Evolutionary conservation across 1,140 invertebrate species (phyloP).

Genomic region (Cylas formicarius): DNA sequence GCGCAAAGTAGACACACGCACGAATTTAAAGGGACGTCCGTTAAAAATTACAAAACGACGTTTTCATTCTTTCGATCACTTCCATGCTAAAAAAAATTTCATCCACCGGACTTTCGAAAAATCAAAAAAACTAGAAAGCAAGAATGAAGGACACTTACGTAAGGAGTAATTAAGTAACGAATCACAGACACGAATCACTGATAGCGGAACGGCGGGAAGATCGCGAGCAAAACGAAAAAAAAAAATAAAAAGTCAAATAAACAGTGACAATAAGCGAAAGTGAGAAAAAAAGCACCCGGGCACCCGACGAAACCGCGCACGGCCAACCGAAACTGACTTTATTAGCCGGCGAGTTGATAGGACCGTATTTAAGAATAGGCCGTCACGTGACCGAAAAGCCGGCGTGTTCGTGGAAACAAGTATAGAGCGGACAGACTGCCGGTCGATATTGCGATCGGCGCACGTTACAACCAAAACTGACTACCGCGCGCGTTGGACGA

Average conservation of each 20-base stretch:
- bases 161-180: conserved; percentile 7
- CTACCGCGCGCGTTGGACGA: conserved; percentile 10
- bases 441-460: not conserved
- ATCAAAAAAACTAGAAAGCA: no score
- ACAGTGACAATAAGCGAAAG: conserved; percentile 1
- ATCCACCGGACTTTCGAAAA: no score
- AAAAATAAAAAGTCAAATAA: not conserved
- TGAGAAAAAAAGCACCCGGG: not conserved
- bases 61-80: no score
- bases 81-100: no score
- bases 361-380: conserved; percentile 12
- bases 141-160: no score
- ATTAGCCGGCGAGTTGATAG: no score
- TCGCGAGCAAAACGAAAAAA: not conserved
- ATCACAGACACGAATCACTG: conserved; percentile 10
- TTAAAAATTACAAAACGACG: no score
- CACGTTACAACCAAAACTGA: conserved; percentile 4
- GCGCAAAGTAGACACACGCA: no score
- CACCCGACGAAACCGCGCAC: not conserved
- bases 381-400: conserved; percentile 9
- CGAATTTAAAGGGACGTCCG: no score
- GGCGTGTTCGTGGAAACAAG: conserved; percentile 10
- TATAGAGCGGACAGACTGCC: conserved; percentile 1
- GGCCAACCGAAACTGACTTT: conserved; percentile 3
- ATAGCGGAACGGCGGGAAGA: not conserved